Evolutionary conservation across 2,113 vertebrate genomes (phyloP), one percentile per base, ranked within the genome.

Genomic region (Muntiacus reevesi): DNA sequence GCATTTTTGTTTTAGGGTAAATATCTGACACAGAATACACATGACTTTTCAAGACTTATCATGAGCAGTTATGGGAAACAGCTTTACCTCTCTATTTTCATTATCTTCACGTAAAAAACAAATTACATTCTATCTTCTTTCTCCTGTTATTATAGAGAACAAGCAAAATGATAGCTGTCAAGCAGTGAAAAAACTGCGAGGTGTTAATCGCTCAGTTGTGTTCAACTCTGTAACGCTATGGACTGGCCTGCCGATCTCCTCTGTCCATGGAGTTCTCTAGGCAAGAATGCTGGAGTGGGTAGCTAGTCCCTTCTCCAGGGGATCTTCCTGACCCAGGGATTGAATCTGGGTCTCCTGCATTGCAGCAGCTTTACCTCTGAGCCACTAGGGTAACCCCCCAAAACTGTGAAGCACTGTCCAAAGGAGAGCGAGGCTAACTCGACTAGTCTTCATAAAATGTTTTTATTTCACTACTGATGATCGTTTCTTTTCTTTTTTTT

Each of bases 41-140:
- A 55, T n/a, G 76, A 33, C 14, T 59, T 74, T 79, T 95, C n/a
- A 83, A 81, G 27, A 84, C 64, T 60, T 86, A 60, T 8, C 28
- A 25, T 25, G 43, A 81, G 23, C 52, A 62, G 82, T 83, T 67
- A 47, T 74, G 60, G 89, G 62, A 95, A 95, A 94, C 47, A 62
- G 54, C 57, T 85, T 96, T 64, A 59, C 82, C 11, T 86, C 17
- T 67, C 10, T 17, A 33, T 84, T 84, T 50, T 88, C 19, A 52
- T 86, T 76, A n/a, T 78, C 47, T 95, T 93, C 71, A 30, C 27
- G 5, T 54, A 57, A 59, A 10, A 10, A 64, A 59, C 92, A 94
- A 57, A 5, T 15, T 28, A 6, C 14, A 50, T 78, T 64, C 43
- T 71, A 2, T 47, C 50, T 84, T 85, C 33, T 55, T 78, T 52